Conservation (phyloP, 2,888 invertebrate species). For the Drosophila kambysellisi region DNA sequence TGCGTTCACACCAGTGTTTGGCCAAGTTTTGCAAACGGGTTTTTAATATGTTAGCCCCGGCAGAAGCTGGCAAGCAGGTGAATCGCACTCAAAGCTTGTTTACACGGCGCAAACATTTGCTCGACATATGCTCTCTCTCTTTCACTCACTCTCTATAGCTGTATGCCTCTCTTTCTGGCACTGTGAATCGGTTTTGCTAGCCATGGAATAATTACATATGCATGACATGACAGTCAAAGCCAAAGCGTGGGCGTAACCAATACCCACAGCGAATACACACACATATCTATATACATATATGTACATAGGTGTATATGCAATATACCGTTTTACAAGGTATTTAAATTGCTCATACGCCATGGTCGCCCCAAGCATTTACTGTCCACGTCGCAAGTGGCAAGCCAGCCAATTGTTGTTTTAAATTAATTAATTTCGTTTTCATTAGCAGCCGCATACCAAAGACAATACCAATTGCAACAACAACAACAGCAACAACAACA, state of each 20-base stretch:
- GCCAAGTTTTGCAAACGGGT: slow-evolving; percentile 45
- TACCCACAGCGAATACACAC: slow-evolving; percentile 31
- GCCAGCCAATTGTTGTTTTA: slow-evolving; percentile 72
- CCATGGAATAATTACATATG: slow-evolving; percentile 76
- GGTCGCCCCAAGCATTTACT: slow-evolving; percentile 27
- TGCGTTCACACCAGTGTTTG: slow-evolving; percentile 59
- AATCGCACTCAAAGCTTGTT: slow-evolving; percentile 73
- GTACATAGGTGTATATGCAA: not conserved
- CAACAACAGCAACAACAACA: slow-evolving; percentile 20
- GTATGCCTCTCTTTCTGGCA: too few species aligned
- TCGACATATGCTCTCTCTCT: slow-evolving; percentile 57
- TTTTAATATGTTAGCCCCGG: slow-evolving; percentile 47
- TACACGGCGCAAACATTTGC: slow-evolving; percentile 72
- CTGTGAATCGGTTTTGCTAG: slow-evolving; percentile 40
- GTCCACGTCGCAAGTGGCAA: slow-evolving; percentile 31
- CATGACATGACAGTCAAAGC: slow-evolving; percentile 67
- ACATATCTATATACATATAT: not conserved
- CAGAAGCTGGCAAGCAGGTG: slow-evolving; percentile 40
- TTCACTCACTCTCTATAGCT: not conserved
- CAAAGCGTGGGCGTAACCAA: slow-evolving; percentile 69
- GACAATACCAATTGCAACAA: slow-evolving; percentile 1
- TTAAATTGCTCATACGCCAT: slow-evolving; percentile 63
- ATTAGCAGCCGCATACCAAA: slow-evolving; percentile 54
- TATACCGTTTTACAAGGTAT: slow-evolving; percentile 38
- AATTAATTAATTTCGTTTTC: slow-evolving; percentile 76